Evolutionary conservation across 2,797 vertebrate species (phyloP), one percentile per base, ranked within the genome.

Genomic region (Takifugu ocellatus): DNA sequence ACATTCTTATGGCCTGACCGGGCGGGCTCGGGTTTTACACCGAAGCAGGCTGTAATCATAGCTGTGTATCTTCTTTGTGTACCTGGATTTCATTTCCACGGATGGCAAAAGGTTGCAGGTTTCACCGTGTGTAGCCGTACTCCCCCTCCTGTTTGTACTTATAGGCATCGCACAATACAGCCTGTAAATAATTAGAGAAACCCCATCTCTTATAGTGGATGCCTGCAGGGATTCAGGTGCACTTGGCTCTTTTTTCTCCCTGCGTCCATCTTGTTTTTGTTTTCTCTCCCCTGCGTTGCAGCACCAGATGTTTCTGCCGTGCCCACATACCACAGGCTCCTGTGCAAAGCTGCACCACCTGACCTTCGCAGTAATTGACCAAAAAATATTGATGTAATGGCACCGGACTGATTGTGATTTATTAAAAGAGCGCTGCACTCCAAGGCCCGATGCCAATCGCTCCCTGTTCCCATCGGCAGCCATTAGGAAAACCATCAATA

Each of bases 401-500:
- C 94, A 95, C 90, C 88, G 92, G 94, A 93, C 94, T 98, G 96
- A 98, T 98, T 96, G 96, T 97, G 96, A 98, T 98, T 98, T 97
- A 98, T 98, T 96, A 95, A 96, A 97, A 94, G 87, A 86, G 92
- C 90, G 83, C 91, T 91, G 91, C 87, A 92, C 93, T 94, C 93
- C 91, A 90, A 92, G 95, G 95, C 94, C 91, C 92, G 76, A 93
- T 94, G 96, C 96, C 96, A 98, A 93, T 92, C 89, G 88, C 92
- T 93, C 92, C 93, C 91, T 91, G 93, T 90, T 87, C 93, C 94
- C 93, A 96, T 98, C 95, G 91, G 89, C 93, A 88, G 90, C 93
- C 94, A 98, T 97, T 98, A 98, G 94, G 92, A 93, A 95, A 96
- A 91, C 93, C 96, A 98, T 98, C 96, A 97, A 98, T 98, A 97